Evolutionary conservation across 2,888 invertebrate species (phyloP), one percentile per base, ranked within the genome.

Genomic region (Tyria jacobaeae): DNA sequence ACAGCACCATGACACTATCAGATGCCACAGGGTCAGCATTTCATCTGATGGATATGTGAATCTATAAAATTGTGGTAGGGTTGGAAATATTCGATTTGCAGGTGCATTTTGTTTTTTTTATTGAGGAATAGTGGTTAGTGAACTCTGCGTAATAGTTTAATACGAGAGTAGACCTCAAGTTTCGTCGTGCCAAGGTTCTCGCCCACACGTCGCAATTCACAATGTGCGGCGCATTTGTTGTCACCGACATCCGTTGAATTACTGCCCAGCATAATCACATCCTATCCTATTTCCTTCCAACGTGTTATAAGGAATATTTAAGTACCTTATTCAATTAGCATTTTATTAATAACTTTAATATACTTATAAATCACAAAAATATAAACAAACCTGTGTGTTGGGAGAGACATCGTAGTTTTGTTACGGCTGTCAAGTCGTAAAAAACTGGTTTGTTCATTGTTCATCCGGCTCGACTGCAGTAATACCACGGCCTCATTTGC

Each of bases 181-280:
- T 48, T 60, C 48, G 73, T 59, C 64, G 70, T 68, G 78, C 78
- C 79, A 81, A 81, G 82, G 82, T 70, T 64, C 72, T 77, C 84
- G 82, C 85, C 81, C 82, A 84, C 84, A 66, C 66, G 70, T 67
- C 66, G 60, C 68, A 76, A 71, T 70, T 69, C 66, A 61, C 66
- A 75, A 71, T 68, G 60, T 66, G 75, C 73, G 41, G 15, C 74
- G 82, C 85, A 86, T 89, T 88, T 91, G 88, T 90, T 87, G 88
- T 88, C 84, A 89, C 90, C 91, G 92, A 91, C 92, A 90, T 92
- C 92, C 91, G 88, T 68, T 87, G 87, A 86, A 89, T 89, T 90
- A 90, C 84, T 77, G 76, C 74, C 76, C 76, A 68, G 74, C 65
- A 74, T 71, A 75, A 76, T 75, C 74, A 76, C 79, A 81, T 86